Evolutionary conservation across 2,888 invertebrate species (phyloP), one percentile per base, ranked within the genome.

Genomic region (Sycophila texana): DNA sequence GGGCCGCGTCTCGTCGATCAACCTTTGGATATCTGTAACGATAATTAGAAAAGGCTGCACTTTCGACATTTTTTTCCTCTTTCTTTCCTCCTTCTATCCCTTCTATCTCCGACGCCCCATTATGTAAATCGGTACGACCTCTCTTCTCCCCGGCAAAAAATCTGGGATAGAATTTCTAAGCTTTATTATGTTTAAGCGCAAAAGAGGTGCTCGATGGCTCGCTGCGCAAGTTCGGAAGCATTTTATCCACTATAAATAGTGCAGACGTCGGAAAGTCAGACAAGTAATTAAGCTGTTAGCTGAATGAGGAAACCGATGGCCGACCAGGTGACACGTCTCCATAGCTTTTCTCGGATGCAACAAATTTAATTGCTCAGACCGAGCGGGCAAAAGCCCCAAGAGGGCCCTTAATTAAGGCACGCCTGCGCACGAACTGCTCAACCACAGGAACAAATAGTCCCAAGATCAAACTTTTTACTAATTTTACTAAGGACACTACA

Each of bases 31-130:
- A 82, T 82, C 78, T 82, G 82, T 4, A 30, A 7, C 80, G 86
- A 87, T 86, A 86, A 86, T 86, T 86, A 83, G 84, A 84, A 84
- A 85, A 85, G 86, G 82, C 83, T 83, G 81, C 66, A 80, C 82
- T 81, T 81, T 81, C 79, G 81, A 76, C 18, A 16, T 74, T 81
- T 82, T 83, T 83, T 86, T 84, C 14, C 39, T 30, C 39, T 0
- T 83, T 82, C 82, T 83, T 83, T 86, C 84, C 30, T 26, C 16
- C 61, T 1, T 83, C 49, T 63, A 26, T 55, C 55, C n/a, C n/a
- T n/a, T n/a, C n/a, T n/a, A n/a, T n/a, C 13, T 84, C 83, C 81
- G 63, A 26, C 80, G 83, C 63, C 49, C 83, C 84, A 84, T 86
- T 86, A 86, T 84, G 84, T 86, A 85, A 86, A 87, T 84, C 83